Evolutionary conservation across 2,113 vertebrate species (phyloP), one percentile per base, ranked within the genome.

Genomic region (Galemys pyrenaicus): DNA sequence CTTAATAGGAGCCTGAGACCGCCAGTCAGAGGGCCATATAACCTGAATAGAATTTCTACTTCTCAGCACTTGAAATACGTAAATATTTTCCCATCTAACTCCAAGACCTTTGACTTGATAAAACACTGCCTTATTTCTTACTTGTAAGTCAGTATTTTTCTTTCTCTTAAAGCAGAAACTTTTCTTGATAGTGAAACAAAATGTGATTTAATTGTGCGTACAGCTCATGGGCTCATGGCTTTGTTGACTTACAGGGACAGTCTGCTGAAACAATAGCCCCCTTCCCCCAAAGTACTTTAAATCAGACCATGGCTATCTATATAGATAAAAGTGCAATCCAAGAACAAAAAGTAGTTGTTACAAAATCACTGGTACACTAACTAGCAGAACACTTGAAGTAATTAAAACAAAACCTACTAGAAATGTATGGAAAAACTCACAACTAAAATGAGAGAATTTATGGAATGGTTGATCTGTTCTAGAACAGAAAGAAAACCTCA

Each of bases 21-120:
- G 41, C 58, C 19, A 30, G 58, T 74, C 41, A 68, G 9, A 62
- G 7, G 5, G 9, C 54, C 4, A 5, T 62, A 44, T 62, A n/a
- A n/a, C 30, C 85, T 56, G 41, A n/a, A 51, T 62, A 86, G 19
- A 74, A 13, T 95, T 77, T 80, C 8, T 4, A 15, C n/a, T 84
- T 89, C 35, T 75, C 84, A 77, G 71, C 46, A 73, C 26, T 79
- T 95, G 68, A 89, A 74, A 58, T 80, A 51, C 15, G 0, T 56
- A 54, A 73, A 35, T 79, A 64, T 80, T 79, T 82, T 32, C 35
- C n/a, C 11, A 24, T 11, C 28, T 83, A 54, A 62, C 30, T 67
- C 35, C 32, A 46, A 78, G 84, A 56, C 56, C 60, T 96, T 82
- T 95, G 56, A 86, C 68, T 94, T 89, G 35, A 73, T 77, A 86